Evolutionary conservation across 2,888 invertebrate genomes (phyloP).

Genomic region (Meteorus cinctellus): DNA sequence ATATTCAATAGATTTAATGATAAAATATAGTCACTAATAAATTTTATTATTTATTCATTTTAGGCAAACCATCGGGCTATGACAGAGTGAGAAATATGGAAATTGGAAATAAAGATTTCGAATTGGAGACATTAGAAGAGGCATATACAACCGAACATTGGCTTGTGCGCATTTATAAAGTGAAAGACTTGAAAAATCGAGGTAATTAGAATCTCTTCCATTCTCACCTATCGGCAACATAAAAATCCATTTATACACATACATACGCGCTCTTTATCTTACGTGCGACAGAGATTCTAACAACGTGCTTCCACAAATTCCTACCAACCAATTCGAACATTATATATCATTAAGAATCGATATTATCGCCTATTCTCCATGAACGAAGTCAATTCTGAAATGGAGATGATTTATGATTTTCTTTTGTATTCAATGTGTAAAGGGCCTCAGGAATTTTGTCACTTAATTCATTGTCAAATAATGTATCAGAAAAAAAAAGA

Average conservation of each 20-base stretch:
- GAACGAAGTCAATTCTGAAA: not conserved
- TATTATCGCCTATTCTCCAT: not conserved
- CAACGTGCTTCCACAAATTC: not conserved
- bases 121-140: conserved; percentile 98
- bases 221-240: too few species aligned
- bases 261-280: not conserved
- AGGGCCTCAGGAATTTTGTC: conserved; percentile 36
- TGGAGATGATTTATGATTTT: conserved; percentile 10
- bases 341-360: not conserved
- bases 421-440: conserved; percentile 17
- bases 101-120: conserved; percentile 99
- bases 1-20: not conserved
- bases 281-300: not conserved
- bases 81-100: conserved; percentile 97
- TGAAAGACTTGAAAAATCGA: conserved; percentile 93
- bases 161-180: conserved; percentile 98
- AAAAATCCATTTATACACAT: not conserved
- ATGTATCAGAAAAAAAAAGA: not conserved
- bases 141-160: conserved; percentile 99
- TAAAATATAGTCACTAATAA: not conserved
- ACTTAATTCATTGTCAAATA: conserved; percentile 14
- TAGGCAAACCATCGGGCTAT: conserved; percentile 95
- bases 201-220: conserved; percentile 77
- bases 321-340: not conserved
- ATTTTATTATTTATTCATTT: not conserved